Evolutionary conservation across 2,888 invertebrate genomes (phyloP).

Genomic region (Amphiduros pacificus): DNA sequence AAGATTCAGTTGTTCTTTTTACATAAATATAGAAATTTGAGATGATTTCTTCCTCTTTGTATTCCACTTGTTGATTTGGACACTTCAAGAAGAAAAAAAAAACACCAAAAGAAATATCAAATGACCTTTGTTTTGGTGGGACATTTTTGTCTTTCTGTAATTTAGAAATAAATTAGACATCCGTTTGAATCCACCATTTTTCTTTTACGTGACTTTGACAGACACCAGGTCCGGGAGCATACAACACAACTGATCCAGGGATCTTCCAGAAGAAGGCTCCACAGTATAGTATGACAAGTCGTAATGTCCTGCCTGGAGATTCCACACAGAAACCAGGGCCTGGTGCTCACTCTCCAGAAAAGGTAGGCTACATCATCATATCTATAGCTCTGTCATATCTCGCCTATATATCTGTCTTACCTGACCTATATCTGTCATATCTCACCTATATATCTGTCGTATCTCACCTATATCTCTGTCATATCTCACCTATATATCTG

Average conservation of each 20-base stretch:
- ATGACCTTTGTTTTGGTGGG: background rate
- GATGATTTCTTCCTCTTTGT: too few relatives aligned
- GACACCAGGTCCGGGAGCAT: constrained; percentile 65
- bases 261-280: constrained; percentile 61
- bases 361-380: constrained; percentile 7
- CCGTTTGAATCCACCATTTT: too few relatives aligned
- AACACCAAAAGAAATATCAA: background rate
- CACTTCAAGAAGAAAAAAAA: background rate
- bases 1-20: too few relatives aligned
- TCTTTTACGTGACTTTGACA: constrained; percentile 16
- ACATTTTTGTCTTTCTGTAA: background rate
- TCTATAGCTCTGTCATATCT: too few relatives aligned
- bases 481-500: too few relatives aligned
- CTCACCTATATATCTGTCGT: too few relatives aligned
- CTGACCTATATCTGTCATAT: too few relatives aligned
- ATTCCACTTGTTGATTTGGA: background rate
- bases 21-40: too few relatives aligned
- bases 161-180: too few relatives aligned
- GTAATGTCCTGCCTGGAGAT: constrained; percentile 75
- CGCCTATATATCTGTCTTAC: too few relatives aligned
- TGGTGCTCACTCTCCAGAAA: constrained; percentile 86
- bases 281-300: constrained; percentile 80
- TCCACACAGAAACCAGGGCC: constrained; percentile 82
- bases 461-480: too few relatives aligned
- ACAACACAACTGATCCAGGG: constrained; percentile 29